Evolutionary conservation across 2,888 invertebrate species (phyloP).

Genomic region (Cyclophora punctaria): DNA sequence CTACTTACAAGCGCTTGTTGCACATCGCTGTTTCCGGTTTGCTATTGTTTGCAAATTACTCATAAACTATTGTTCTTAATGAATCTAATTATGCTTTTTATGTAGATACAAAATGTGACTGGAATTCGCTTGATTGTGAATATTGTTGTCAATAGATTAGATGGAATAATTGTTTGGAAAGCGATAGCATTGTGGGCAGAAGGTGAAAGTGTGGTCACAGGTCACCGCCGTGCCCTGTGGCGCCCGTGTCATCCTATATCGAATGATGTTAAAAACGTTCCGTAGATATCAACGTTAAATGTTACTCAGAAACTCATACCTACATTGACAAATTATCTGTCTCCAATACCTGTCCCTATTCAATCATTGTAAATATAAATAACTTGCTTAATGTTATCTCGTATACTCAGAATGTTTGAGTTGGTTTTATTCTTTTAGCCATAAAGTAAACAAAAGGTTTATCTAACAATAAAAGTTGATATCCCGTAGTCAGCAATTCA

Average conservation of each 20-base stretch:
- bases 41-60: slow-evolving; percentile 60
- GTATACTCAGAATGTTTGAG: slow-evolving; percentile 12
- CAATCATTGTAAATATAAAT: not conserved
- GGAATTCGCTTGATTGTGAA: slow-evolving; percentile 17
- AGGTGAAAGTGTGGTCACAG: slow-evolving; percentile 53
- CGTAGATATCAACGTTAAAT: too few relatives aligned
- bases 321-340: too few relatives aligned
- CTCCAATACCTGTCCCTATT: too few relatives aligned
- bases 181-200: slow-evolving; percentile 30
- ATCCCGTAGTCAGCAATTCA: slow-evolving; percentile 23
- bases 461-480: slow-evolving; percentile 20
- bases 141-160: slow-evolving; percentile 17
- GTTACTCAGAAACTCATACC: too few relatives aligned
- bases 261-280: too few relatives aligned
- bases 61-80: slow-evolving; percentile 33
- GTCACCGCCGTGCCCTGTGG: slow-evolving; percentile 31
- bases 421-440: slow-evolving; percentile 14
- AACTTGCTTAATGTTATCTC: slow-evolving; percentile 8
- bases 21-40: slow-evolving; percentile 40
- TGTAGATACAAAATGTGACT: slow-evolving; percentile 15
- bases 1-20: slow-evolving; percentile 29
- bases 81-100: slow-evolving; percentile 19
- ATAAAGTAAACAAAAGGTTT: slow-evolving; percentile 22
- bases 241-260: slow-evolving; percentile 20
- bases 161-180: slow-evolving; percentile 30